These are phyloP conservation scores for Lindbergichthys nudifrons DNA, from an alignment of 2,797 vertebrate species.

Conservation along the genomic window DNA sequence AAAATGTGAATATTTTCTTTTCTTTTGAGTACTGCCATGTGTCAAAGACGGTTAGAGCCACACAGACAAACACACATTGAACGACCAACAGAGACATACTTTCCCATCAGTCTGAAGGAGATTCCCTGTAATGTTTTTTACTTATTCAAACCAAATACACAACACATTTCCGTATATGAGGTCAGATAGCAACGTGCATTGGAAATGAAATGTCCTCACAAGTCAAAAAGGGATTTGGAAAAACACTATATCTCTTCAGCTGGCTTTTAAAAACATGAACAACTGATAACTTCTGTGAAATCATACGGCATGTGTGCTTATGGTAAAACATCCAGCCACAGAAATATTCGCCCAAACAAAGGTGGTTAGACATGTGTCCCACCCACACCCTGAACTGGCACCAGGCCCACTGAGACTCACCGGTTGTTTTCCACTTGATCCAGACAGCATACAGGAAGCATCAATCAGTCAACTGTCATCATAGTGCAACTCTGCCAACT, in stretches of 20 bases:
- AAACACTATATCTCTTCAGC: not conserved
- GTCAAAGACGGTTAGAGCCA: no score
- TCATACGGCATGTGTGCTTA: no score
- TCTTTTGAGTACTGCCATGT: not conserved
- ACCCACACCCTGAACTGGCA: constrained; percentile 48
- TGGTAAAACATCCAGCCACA: not conserved
- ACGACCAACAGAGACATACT: no score
- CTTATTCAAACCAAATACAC: not conserved
- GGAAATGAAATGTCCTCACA: not conserved
- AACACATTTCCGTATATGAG: not conserved
- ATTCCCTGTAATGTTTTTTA: not conserved
- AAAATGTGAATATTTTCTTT: not conserved
- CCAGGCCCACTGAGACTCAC: constrained; percentile 27
- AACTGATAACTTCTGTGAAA: not conserved
- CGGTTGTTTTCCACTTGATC: constrained; percentile 54
- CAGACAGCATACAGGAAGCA: constrained; percentile 51
- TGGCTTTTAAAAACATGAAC: not conserved
- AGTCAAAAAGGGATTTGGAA: not conserved
- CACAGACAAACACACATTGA: no score
- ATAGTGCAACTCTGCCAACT: constrained; percentile 41
- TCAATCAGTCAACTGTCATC: constrained; percentile 59
- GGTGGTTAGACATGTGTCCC: constrained; percentile 5
- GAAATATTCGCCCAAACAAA: not conserved
- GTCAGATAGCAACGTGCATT: not conserved
- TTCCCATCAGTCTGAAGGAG: not conserved